Percentiles rank a stretch among this genome's conserved stretches.
phyloP scores from a whole-genome alignment of 2,797 vertebrate genomes.

The Rhadinocentrus ornatus region DNA sequence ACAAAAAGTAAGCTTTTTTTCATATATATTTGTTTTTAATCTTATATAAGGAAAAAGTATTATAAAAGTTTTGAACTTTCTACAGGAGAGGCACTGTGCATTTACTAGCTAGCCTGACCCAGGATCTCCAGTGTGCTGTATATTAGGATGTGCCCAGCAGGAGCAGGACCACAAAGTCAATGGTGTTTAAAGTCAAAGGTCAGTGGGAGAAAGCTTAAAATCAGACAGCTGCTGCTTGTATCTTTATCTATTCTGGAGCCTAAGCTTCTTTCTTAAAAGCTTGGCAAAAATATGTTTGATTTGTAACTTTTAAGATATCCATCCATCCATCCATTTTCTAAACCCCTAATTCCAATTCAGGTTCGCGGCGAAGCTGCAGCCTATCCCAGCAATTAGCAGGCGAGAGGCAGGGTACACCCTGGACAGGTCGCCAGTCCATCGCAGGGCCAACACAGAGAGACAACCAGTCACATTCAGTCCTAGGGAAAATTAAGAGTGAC shows the following conservation, averaged over 20 bases:
- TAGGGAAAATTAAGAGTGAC: no score
- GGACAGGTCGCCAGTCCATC: no score
- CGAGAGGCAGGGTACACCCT: no score
- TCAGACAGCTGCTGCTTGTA: constrained; percentile 35
- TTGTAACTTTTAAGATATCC: neutral
- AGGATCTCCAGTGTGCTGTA: constrained; percentile 68
- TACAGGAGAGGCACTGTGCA: constrained; percentile 31
- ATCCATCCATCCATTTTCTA: neutral
- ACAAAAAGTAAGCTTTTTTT: neutral
- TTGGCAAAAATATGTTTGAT: neutral
- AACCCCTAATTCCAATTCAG: no score
- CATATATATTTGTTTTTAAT: no score
- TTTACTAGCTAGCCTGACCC: constrained; percentile 67
- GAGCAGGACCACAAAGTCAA: constrained; percentile 49
- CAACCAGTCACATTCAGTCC: no score
- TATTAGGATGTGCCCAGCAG: constrained; percentile 66
- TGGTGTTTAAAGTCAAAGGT: constrained; percentile 64
- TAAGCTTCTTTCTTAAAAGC: constrained; percentile 6
- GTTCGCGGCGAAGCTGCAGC: no score
- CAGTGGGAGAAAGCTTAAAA: constrained; percentile 55
- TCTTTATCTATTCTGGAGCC: constrained; percentile 43
- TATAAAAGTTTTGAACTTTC: neutral
- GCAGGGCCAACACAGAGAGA: no score
- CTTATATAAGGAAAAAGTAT: neutral
- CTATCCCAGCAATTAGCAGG: no score